Evolutionary conservation across 2,888 invertebrate genomes (phyloP).

Genomic region (Amblyjoppa fuscipennis): DNA sequence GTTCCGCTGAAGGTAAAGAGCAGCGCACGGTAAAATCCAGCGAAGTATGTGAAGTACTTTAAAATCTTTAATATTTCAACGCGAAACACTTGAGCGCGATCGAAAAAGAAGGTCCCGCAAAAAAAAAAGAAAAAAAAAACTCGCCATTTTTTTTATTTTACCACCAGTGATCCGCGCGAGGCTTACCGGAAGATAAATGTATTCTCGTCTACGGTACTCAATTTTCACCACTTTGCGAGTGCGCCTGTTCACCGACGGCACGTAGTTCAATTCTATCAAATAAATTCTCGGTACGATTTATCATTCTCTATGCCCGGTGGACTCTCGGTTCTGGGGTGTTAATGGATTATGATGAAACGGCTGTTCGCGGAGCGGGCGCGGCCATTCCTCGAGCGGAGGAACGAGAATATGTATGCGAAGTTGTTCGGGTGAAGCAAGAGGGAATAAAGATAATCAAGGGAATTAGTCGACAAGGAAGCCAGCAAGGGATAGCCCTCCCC

Average conservation of each 20-base stretch:
- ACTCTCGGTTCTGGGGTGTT: slow-evolving; percentile 29
- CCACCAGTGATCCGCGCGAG: no score
- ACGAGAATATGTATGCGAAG: slow-evolving; percentile 35
- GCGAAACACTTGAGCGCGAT: no score
- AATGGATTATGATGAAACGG: slow-evolving; percentile 76
- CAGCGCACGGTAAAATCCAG: no score
- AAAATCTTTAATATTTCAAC: no score
- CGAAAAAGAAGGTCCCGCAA: no score
- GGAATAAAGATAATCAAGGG: slow-evolving; percentile 22
- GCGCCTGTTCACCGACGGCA: not conserved
- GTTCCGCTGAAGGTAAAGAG: no score
- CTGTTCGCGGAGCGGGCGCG: slow-evolving; percentile 66
- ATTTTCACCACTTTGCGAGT: not conserved
- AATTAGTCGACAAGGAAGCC: slow-evolving; percentile 56
- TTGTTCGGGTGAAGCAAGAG: slow-evolving; percentile 18
- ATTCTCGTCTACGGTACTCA: not conserved
- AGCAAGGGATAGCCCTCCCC: slow-evolving; percentile 61
- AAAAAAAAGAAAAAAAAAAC: no score
- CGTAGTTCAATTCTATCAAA: slow-evolving; percentile 9
- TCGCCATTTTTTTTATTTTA: not conserved
- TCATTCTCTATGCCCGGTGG: slow-evolving; percentile 24
- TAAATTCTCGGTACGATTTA: slow-evolving; percentile 14
- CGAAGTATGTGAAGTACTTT: no score
- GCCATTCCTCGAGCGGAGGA: slow-evolving; percentile 22
- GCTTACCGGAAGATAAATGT: not conserved